phyloP scores from a whole-genome alignment of 2,113 vertebrate genomes.

The Lathamus discolor region DNA sequence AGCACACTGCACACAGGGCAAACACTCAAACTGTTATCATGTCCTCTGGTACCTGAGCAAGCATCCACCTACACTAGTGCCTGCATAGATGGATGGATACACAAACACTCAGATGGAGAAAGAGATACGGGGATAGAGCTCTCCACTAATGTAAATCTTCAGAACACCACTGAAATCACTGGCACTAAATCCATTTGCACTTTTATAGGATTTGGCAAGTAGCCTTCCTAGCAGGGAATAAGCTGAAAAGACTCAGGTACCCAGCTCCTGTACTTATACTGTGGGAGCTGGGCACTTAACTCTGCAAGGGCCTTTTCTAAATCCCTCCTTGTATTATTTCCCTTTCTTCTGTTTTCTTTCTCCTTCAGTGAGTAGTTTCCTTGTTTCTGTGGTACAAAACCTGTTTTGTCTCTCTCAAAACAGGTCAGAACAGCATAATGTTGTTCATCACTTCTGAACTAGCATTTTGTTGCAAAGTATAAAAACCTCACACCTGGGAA shows the following conservation, averaged over 20 bases:
- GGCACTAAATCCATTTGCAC: conserved; percentile 38
- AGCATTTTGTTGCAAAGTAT: not conserved
- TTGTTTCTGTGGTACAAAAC: not conserved
- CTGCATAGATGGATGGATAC: not conserved
- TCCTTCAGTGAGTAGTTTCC: not conserved
- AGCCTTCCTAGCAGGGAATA: not conserved
- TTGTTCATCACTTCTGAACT: not conserved
- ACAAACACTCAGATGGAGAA: not conserved
- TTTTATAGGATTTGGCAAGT: conserved; percentile 39
- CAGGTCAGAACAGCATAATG: not conserved
- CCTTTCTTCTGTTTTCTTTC: not conserved
- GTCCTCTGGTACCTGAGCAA: not conserved
- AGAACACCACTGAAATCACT: not conserved
- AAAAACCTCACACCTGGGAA: accelerated
- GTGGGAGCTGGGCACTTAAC: conserved; percentile 4
- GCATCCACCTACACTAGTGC: not conserved
- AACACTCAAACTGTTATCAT: not conserved
- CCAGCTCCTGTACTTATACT: not conserved
- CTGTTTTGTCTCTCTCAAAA: conserved; percentile 8
- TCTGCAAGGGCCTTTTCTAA: conserved; percentile 16
- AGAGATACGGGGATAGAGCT: not conserved
- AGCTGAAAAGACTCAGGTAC: not conserved
- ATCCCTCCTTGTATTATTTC: not conserved
- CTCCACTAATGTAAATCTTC: not conserved
- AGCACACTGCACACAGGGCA: not conserved